Evolutionary conservation across 2,888 invertebrate species (phyloP).

Genomic region (Oligia latruncula): DNA sequence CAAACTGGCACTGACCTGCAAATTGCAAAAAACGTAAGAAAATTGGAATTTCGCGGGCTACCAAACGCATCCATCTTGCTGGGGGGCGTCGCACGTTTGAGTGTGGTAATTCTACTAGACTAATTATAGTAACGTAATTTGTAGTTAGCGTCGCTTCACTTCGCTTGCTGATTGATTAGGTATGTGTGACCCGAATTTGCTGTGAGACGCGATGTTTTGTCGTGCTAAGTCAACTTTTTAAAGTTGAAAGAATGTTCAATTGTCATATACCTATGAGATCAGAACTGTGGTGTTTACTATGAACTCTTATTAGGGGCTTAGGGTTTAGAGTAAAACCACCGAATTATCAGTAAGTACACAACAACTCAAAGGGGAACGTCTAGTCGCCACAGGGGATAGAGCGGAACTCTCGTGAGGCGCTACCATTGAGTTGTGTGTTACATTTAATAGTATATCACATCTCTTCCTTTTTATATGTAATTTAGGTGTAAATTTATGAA

Average conservation of each 20-base stretch:
- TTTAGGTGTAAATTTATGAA: no score
- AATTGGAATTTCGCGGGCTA: not conserved
- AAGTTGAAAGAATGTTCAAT: not conserved
- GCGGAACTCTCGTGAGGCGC: no score
- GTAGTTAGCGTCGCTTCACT: constrained; percentile 17
- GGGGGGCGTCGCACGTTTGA: not conserved
- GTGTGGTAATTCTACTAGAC: constrained; percentile 12
- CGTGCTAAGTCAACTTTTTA: not conserved
- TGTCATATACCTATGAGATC: not conserved
- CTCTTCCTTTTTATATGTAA: no score
- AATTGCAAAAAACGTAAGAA: not conserved
- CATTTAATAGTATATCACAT: no score
- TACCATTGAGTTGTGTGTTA: no score
- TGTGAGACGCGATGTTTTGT: not conserved
- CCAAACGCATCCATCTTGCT: not conserved
- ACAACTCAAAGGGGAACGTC: no score
- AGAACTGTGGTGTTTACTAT: not conserved
- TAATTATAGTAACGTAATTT: constrained; percentile 13
- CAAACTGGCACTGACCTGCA: not conserved
- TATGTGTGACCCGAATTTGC: constrained; percentile 9
- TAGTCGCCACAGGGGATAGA: no score
- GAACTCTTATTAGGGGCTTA: no score
- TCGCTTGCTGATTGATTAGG: constrained; percentile 35
- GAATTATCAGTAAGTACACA: no score
- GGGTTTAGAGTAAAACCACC: no score